phyloP scores from a whole-genome alignment of 2,888 invertebrate genomes.

The Temnothorax unifasciatus region DNA sequence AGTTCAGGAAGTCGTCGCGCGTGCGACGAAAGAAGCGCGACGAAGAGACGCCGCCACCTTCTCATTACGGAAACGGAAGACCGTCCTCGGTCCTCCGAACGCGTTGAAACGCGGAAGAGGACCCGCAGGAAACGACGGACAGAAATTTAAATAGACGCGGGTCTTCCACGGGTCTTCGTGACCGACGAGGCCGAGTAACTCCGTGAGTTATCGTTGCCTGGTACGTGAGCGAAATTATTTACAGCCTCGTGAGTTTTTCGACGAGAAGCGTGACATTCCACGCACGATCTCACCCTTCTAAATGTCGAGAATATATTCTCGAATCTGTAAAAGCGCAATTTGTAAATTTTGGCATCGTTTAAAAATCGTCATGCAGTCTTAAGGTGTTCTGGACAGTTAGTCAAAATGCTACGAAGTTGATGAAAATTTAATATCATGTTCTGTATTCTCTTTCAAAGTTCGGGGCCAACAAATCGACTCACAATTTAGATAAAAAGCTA shows the following conservation, averaged over 20 bases:
- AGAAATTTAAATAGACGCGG: slow-evolving; percentile 37
- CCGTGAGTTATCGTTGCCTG: slow-evolving; percentile 8
- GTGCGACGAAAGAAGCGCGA: neutral
- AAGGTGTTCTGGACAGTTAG: neutral
- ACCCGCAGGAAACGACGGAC: neutral
- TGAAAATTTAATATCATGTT: too few species aligned
- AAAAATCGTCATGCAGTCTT: neutral
- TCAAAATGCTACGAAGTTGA: too few species aligned
- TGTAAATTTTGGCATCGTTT: neutral
- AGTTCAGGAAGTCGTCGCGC: slow-evolving; percentile 13
- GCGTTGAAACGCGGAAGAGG: neutral
- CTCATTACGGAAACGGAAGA: slow-evolving; percentile 40
- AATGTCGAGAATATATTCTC: neutral
- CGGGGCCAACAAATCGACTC: too few species aligned
- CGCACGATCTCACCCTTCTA: slow-evolving; percentile 4
- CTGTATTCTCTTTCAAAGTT: too few species aligned
- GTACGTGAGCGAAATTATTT: slow-evolving; percentile 46
- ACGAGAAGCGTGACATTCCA: neutral
- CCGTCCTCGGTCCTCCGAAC: slow-evolving; percentile 2
- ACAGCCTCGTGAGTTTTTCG: neutral
- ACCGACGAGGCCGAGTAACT: neutral
- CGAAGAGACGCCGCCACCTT: neutral
- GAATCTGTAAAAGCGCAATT: slow-evolving; percentile 14
- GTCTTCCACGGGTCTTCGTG: neutral
- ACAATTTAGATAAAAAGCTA: too few species aligned